These are phyloP conservation scores for Cichlasoma orientale DNA, from an alignment of 2,797 vertebrate species.

Conservation along the genomic window DNA sequence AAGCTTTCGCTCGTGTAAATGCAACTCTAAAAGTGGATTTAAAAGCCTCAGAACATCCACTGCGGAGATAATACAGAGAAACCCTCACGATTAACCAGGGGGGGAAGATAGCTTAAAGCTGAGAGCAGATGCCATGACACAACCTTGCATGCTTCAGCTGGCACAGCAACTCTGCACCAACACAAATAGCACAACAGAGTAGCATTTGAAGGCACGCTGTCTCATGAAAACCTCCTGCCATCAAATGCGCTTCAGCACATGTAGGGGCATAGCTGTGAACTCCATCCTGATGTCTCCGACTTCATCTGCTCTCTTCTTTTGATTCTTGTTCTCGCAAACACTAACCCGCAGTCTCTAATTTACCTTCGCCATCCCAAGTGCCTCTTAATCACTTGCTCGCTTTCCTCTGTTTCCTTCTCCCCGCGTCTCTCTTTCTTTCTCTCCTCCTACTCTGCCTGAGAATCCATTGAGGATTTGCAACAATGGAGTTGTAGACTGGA, in stretches of 20 bases:
- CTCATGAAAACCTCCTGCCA: conserved; percentile 48
- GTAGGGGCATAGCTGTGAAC: background rate
- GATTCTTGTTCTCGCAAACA: conserved; percentile 36
- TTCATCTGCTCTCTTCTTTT: conserved; percentile 40
- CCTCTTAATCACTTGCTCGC: conserved; percentile 67
- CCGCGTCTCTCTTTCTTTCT: conserved; percentile 38
- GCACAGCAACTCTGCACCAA: conserved; percentile 48
- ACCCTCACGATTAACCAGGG: conserved; percentile 45
- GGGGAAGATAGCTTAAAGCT: conserved; percentile 44
- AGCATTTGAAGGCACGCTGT: conserved; percentile 37
- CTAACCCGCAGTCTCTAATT: conserved; percentile 52
- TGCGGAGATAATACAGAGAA: conserved; percentile 12
- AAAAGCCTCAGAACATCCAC: conserved; percentile 21
- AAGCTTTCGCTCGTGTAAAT: background rate
- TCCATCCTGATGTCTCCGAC: conserved; percentile 14
- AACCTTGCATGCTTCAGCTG: conserved; percentile 45
- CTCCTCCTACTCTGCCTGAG: conserved; percentile 44
- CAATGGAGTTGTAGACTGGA: conserved; percentile 77
- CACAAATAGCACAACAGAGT: conserved; percentile 43
- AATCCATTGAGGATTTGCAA: conserved; percentile 74
- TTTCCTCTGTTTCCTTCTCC: conserved; percentile 41
- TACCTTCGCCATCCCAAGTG: conserved; percentile 63
- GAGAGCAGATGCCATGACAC: conserved; percentile 54
- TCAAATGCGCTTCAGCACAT: conserved; percentile 35
- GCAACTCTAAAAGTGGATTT: conserved; percentile 12